Evolutionary conservation across 2,113 vertebrate genomes (phyloP).

Genomic region (Sturnira hondurensis): DNA sequence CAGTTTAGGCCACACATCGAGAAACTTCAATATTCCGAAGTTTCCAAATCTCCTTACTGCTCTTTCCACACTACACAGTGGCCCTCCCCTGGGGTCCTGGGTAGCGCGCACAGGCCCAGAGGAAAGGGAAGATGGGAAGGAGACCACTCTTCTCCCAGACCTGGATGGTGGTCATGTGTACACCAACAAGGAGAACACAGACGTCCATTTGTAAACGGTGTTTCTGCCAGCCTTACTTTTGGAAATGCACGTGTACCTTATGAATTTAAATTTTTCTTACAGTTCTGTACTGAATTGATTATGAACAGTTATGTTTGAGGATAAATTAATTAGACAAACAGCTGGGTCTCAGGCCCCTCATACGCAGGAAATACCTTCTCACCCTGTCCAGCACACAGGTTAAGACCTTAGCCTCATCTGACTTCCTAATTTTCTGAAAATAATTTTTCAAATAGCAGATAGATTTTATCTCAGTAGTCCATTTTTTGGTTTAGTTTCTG

Average conservation of each 20-base stretch:
- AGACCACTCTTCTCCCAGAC: neutral
- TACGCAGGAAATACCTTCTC: slow-evolving; percentile 44
- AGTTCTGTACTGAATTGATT: neutral
- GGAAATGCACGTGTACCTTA: neutral
- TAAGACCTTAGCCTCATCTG: slow-evolving; percentile 66
- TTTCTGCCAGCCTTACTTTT: neutral
- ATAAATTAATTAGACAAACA: slow-evolving; percentile 63
- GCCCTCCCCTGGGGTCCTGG: neutral
- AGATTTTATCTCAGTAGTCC: neutral
- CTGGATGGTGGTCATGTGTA: neutral
- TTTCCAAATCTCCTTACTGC: neutral
- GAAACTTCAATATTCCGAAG: neutral
- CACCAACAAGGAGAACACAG: neutral
- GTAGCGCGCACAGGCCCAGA: accelerated
- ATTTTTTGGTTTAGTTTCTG: neutral
- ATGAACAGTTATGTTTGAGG: neutral
- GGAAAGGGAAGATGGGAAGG: neutral
- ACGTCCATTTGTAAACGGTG: neutral
- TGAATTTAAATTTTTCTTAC: neutral
- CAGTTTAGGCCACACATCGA: neutral
- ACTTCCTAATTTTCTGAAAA: slow-evolving; percentile 68
- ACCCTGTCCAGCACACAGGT: slow-evolving; percentile 47
- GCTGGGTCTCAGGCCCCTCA: neutral
- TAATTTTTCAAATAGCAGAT: slow-evolving; percentile 59
- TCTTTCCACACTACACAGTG: neutral